Percentiles rank a stretch among this genome's conserved stretches.
phyloP scores from a whole-genome alignment of 2,888 invertebrate species.

The Sarcophaga rosellei region DNA sequence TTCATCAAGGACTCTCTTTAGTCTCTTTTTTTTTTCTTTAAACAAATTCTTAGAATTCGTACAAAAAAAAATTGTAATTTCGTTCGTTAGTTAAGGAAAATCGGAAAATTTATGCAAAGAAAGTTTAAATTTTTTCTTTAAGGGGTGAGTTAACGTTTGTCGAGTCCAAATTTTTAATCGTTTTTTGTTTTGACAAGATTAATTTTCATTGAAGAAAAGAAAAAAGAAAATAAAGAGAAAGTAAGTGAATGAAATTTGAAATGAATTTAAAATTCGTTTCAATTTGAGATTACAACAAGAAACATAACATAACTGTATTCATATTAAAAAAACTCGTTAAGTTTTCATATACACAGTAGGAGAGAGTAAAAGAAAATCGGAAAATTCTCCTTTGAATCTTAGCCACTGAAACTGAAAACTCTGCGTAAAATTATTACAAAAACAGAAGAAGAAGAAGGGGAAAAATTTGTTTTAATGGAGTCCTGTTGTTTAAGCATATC shows the following conservation, averaged over 20 bases:
- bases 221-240: constrained; percentile 10
- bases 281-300: not conserved
- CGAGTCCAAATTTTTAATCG: not conserved
- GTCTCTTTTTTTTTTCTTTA: constrained; percentile 37
- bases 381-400: no score
- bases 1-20: constrained; percentile 7
- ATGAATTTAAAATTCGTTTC: not conserved
- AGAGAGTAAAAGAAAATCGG: not conserved
- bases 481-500: constrained; percentile 72
- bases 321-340: not conserved
- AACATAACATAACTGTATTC: not conserved
- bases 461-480: not conserved
- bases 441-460: no score
- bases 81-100: constrained; percentile 38
- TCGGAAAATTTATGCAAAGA: not conserved
- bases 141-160: no score
- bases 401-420: no score
- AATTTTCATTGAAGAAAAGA: constrained; percentile 23
- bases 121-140: no score
- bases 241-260: not conserved
- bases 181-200: constrained; percentile 4
- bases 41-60: constrained; percentile 58
- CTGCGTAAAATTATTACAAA: no score
- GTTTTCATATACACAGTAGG: not conserved
- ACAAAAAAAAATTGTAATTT: constrained; percentile 41